Percentiles rank a stretch among this genome's conserved stretches.
Conservation (phyloP, 2,797 vertebrate genomes). For the Peromyscus melanophrys region DNA sequence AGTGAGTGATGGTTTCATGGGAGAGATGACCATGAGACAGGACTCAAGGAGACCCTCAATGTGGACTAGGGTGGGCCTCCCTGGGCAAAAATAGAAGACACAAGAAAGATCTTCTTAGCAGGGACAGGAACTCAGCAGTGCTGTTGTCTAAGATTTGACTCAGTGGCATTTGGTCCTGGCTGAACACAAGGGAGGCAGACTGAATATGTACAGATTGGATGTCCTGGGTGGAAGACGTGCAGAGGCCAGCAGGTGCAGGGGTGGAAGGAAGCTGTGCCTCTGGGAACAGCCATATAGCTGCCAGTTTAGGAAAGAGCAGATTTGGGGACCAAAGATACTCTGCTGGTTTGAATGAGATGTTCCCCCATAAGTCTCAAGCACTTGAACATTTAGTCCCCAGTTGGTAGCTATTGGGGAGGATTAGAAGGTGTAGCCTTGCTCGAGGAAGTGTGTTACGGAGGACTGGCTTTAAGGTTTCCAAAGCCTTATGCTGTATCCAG, state of each 20-base stretch:
- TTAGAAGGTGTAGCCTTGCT: neutral
- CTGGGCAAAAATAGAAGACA: fast-evolving
- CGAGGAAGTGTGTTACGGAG: neutral
- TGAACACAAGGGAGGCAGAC: no score
- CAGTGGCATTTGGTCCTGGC: neutral
- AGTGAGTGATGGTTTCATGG: fast-evolving
- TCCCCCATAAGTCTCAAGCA: neutral
- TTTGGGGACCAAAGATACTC: fast-evolving
- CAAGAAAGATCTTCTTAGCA: fast-evolving
- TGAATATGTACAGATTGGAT: fast-evolving
- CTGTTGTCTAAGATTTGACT: fast-evolving
- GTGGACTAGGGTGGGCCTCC: fast-evolving
- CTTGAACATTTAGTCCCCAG: neutral
- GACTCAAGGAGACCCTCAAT: fast-evolving
- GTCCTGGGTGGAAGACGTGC: neutral
- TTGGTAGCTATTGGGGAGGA: neutral
- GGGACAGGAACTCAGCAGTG: fast-evolving
- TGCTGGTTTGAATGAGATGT: neutral
- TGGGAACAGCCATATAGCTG: fast-evolving
- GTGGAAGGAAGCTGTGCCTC: fast-evolving
- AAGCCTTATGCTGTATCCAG: neutral
- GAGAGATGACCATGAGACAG: fast-evolving
- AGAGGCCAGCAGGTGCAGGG: no score
- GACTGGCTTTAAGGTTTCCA: neutral
- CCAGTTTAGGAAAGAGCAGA: neutral